These are phyloP conservation scores for Gallinago jamesoni DNA, from an alignment of 2,113 vertebrate species.

Conservation along the genomic window DNA sequence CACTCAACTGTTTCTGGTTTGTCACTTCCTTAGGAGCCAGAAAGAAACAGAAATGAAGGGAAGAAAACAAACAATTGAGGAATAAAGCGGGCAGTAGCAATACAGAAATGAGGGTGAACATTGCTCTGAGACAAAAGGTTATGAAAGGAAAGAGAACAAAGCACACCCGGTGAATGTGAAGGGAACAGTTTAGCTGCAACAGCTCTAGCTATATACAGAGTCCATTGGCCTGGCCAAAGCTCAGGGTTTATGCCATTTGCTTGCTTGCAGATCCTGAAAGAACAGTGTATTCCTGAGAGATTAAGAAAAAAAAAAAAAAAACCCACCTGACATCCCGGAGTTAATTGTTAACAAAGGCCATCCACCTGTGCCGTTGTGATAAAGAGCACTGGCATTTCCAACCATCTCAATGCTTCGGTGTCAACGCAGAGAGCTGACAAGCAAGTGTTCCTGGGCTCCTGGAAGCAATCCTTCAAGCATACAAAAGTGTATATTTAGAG, in stretches of 20 bases:
- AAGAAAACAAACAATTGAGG: neutral
- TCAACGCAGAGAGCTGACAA: neutral
- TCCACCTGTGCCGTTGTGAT: neutral
- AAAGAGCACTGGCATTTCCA: neutral
- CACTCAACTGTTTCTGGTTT: constrained; percentile 36
- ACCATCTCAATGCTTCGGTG: accelerated
- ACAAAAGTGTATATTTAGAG: neutral
- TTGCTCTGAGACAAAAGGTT: neutral
- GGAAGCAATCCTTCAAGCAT: neutral
- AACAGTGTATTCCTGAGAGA: neutral
- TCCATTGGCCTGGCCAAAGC: neutral
- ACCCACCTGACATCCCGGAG: neutral
- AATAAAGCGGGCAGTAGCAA: neutral
- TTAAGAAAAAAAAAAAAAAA: neutral
- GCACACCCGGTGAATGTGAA: neutral
- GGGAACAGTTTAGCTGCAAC: neutral
- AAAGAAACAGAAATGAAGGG: neutral
- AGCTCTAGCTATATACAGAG: neutral
- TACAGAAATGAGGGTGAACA: neutral
- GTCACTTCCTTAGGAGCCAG: constrained; percentile 18
- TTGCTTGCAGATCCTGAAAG: neutral
- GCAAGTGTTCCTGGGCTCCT: neutral
- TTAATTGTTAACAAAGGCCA: neutral
- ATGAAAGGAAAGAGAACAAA: neutral
- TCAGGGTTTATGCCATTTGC: neutral